A percentile compares a stretch with the other conserved stretches of the same genome.
These are phyloP conservation scores for Acropora tenuis DNA, from an alignment of 64 coral and sea anemone species.

Conservation along the genomic window DNA sequence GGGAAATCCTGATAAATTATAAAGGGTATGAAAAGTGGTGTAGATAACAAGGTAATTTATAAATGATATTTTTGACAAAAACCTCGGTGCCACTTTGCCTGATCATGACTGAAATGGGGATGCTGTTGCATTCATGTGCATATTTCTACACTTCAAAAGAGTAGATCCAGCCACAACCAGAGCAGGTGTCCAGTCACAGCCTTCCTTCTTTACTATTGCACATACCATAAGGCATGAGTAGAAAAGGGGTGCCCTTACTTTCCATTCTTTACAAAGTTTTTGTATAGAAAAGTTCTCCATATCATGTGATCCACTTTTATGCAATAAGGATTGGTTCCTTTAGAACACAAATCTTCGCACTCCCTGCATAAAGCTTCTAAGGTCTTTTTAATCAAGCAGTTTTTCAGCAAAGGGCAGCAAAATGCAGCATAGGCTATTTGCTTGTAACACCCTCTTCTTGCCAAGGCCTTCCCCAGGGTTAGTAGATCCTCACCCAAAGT, in stretches of 20 bases:
- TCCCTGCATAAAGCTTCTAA: slow-evolving; percentile 22
- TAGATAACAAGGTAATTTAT: too few relatives aligned
- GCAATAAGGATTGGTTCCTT: slow-evolving; percentile 28
- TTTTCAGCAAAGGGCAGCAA: slow-evolving; percentile 16
- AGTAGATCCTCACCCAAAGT: slow-evolving; percentile 30
- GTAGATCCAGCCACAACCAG: slow-evolving; percentile 13
- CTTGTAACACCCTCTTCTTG: slow-evolving; percentile 1
- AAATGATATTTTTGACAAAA: too few relatives aligned
- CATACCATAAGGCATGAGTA: slow-evolving; percentile 29
- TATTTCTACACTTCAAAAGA: slow-evolving; percentile 8
- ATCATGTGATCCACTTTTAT: slow-evolving; percentile 23
- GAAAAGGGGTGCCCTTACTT: slow-evolving; percentile 26
- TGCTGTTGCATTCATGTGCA: slow-evolving; percentile 21
- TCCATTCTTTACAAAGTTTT: slow-evolving; percentile 9
- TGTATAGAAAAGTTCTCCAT: slow-evolving; percentile 18
- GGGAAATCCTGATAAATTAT: too few relatives aligned
- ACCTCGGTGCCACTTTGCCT: not conserved
- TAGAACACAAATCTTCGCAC: slow-evolving; percentile 28
- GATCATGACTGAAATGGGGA: slow-evolving; percentile 28
- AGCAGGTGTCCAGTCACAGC: slow-evolving; percentile 17
- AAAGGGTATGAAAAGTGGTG: too few relatives aligned
- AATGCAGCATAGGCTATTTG: slow-evolving; percentile 14
- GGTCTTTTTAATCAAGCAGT: not conserved
- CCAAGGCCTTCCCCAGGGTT: slow-evolving; percentile 7
- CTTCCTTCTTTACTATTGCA: slow-evolving; percentile 6